Percentiles rank a stretch among this genome's conserved stretches.
Evolutionary conservation across 2,797 vertebrate genomes (phyloP).

Genomic region (Chaunax sp.): DNA sequence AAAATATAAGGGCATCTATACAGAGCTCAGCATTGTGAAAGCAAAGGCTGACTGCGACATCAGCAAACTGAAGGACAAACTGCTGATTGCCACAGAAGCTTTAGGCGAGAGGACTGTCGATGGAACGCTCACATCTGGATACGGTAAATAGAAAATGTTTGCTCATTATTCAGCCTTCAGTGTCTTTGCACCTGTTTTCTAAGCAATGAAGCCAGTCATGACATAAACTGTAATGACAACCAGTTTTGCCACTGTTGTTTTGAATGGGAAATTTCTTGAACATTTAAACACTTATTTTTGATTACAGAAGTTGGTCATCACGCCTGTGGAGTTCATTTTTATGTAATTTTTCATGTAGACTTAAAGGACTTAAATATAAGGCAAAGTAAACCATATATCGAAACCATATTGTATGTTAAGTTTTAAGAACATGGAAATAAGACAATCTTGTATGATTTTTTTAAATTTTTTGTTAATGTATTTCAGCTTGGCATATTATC

Average conservation of each 20-base stretch:
- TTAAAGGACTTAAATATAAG: too few relatives aligned
- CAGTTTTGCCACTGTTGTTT: background rate
- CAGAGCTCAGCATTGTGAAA: conserved; percentile 96
- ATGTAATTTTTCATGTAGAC: too few relatives aligned
- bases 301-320: too few relatives aligned
- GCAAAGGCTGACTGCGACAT: conserved; percentile 98
- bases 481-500: too few relatives aligned
- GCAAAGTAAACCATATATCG: too few relatives aligned
- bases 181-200: background rate
- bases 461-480: too few relatives aligned
- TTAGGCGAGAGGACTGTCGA: conserved; percentile 91
- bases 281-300: too few relatives aligned
- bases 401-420: too few relatives aligned
- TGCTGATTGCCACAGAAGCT: conserved; percentile 93
- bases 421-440: too few relatives aligned
- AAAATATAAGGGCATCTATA: conserved; percentile 98
- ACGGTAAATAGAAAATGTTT: conserved; percentile 80
- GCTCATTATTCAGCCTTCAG: background rate
- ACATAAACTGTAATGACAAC: background rate
- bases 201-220: background rate
- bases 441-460: too few relatives aligned
- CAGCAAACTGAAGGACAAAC: conserved; percentile 94
- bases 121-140: conserved; percentile 89
- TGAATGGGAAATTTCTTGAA: background rate
- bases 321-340: too few relatives aligned